A percentile compares a stretch with the other conserved stretches of the same genome.
Conservation (phyloP, 2,888 invertebrate genomes). For the Luperina testacea region DNA sequence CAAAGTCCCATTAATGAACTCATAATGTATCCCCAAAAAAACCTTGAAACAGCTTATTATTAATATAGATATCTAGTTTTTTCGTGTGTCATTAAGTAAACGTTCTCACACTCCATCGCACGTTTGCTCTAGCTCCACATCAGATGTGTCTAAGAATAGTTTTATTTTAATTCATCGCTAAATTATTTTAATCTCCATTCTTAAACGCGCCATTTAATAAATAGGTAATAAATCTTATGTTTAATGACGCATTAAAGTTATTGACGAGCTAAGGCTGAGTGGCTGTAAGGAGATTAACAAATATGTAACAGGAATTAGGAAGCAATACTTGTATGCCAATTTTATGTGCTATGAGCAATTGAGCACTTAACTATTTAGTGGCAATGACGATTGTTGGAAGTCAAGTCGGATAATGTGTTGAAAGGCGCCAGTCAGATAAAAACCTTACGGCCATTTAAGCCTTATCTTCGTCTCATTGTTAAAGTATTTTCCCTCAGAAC, state of each 20-base stretch:
- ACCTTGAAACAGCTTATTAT: conserved; percentile 29
- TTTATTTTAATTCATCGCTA: conserved; percentile 26
- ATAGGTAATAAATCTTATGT: conserved; percentile 22
- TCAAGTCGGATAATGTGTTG: conserved; percentile 56
- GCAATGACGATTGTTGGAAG: conserved; percentile 54
- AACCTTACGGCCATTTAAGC: conserved; percentile 55
- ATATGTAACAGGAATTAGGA: conserved; percentile 37
- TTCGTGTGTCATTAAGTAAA: conserved; percentile 34
- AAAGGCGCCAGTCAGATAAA: conserved; percentile 60
- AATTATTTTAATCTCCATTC: conserved; percentile 28
- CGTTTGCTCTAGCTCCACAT: conserved; percentile 46
- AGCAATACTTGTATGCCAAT: conserved; percentile 31
- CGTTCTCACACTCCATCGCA: conserved; percentile 54
- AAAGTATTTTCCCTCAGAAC: conserved; percentile 9
- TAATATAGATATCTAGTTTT: conserved; percentile 28
- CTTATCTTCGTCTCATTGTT: conserved; percentile 54
- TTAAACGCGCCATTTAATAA: conserved; percentile 11
- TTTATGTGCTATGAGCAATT: conserved; percentile 45
- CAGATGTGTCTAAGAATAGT: conserved; percentile 34
- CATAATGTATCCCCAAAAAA: conserved; percentile 28
- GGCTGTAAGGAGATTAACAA: conserved; percentile 31
- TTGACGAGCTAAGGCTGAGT: conserved; percentile 15
- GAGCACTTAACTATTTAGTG: conserved; percentile 38
- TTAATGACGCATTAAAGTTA: conserved; percentile 35
- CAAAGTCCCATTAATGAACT: conserved; percentile 18